These are phyloP conservation scores for Sebastes aleutianus DNA, from an alignment of 2,797 vertebrate genomes.

Conservation along the genomic window DNA sequence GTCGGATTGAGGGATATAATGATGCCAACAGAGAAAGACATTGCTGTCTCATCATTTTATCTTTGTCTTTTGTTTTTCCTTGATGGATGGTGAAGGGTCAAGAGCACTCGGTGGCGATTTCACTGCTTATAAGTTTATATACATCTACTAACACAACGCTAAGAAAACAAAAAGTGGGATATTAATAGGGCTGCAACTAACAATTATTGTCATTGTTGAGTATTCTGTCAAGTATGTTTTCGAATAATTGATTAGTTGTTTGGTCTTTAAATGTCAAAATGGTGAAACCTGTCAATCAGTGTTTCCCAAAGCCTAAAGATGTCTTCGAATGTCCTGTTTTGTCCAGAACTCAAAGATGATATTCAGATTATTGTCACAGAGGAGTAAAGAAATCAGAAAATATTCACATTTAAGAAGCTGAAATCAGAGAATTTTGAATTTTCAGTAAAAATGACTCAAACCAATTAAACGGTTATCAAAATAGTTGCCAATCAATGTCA, in stretches of 20 bases:
- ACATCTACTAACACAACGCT: background rate
- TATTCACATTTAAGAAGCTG: background rate
- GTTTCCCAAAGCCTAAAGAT: no score
- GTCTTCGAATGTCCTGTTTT: no score
- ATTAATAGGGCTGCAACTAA: rapidly evolving
- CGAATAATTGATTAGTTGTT: no score
- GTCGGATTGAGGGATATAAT: background rate
- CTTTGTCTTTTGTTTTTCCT: background rate
- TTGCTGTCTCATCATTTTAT: background rate
- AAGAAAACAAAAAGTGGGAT: background rate
- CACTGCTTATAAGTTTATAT: background rate
- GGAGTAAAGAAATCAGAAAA: background rate
- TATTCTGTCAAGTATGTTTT: no score
- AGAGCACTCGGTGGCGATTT: background rate
- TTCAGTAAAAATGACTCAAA: background rate
- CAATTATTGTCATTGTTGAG: no score
- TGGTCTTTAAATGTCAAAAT: no score
- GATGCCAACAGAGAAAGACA: background rate
- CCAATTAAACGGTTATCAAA: rapidly evolving
- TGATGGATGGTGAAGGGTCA: background rate
- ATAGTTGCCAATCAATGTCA: background rate
- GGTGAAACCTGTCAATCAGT: no score
- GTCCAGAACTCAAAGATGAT: background rate
- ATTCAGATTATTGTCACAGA: background rate
- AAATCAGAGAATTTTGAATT: no score